Percentiles rank a stretch among this genome's conserved stretches.
phyloP scores from a whole-genome alignment of 2,888 invertebrate species.

The Eurytoma adleriae region DNA sequence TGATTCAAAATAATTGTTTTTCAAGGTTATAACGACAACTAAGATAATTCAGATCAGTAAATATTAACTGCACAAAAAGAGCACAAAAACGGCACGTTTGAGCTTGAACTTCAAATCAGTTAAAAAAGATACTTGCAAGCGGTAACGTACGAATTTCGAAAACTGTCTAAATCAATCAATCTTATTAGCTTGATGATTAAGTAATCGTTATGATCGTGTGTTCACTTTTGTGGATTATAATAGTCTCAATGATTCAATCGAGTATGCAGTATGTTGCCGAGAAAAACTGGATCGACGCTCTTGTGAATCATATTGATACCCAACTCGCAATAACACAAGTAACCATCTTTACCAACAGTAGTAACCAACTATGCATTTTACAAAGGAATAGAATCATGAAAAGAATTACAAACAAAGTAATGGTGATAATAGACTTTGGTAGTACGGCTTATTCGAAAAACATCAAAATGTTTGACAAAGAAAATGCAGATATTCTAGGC shows the following conservation, averaged over 20 bases:
- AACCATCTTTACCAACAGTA: not conserved
- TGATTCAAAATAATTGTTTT: no score
- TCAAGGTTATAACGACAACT: no score
- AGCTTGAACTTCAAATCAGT: no score
- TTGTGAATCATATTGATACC: not conserved
- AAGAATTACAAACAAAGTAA: not conserved
- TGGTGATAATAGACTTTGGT: not conserved
- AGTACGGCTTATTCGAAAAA: not conserved
- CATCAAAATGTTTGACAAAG: not conserved
- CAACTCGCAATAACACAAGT: not conserved
- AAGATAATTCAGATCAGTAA: no score
- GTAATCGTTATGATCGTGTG: no score
- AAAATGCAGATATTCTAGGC: no score
- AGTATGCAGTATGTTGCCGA: not conserved
- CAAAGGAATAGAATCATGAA: not conserved
- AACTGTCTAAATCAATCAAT: no score
- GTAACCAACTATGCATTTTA: not conserved
- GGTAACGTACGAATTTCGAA: no score
- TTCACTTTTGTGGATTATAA: not conserved
- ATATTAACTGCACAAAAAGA: no score
- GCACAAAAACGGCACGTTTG: no score
- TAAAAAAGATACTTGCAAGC: no score
- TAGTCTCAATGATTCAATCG: not conserved
- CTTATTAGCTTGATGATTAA: no score
- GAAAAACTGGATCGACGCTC: slow-evolving; percentile 6